Conservation (phyloP, 2,797 vertebrate species). For the Myripristis jacobus region DNA sequence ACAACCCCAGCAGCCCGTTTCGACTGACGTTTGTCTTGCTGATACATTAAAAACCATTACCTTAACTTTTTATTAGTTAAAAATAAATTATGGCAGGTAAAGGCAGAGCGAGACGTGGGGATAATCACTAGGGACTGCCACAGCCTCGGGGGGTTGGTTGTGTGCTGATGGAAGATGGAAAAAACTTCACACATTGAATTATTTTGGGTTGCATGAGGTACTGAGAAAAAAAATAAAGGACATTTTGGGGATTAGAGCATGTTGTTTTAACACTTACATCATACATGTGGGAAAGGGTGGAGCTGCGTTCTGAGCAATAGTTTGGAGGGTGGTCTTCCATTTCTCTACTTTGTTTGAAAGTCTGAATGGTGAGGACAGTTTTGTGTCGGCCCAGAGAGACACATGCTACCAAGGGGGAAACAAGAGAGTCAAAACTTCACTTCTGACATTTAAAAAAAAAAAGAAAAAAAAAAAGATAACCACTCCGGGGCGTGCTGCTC, state of each 20-base stretch:
- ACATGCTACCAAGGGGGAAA: neutral
- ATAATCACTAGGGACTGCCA: slow-evolving; percentile 69
- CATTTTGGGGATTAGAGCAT: neutral
- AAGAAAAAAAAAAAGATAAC: too few species aligned
- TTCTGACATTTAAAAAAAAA: neutral
- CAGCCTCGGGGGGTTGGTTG: slow-evolving; percentile 60
- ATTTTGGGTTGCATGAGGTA: slow-evolving; percentile 55
- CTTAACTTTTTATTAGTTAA: slow-evolving; percentile 68
- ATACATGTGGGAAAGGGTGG: slow-evolving; percentile 23
- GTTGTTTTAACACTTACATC: slow-evolving; percentile 40
- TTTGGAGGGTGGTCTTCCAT: slow-evolving; percentile 41
- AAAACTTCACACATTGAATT: slow-evolving; percentile 50
- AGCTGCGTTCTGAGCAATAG: slow-evolving; percentile 16
- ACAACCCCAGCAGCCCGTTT: slow-evolving; percentile 52
- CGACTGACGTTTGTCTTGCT: slow-evolving; percentile 61
- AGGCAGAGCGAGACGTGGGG: slow-evolving; percentile 61
- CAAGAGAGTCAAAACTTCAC: slow-evolving; percentile 4
- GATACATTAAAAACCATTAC: slow-evolving; percentile 57
- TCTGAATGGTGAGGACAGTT: neutral
- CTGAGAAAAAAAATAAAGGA: neutral
- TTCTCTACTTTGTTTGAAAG: slow-evolving; percentile 6
- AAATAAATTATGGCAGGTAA: slow-evolving; percentile 75
- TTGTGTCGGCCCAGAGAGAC: slow-evolving; percentile 4
- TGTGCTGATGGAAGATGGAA: slow-evolving; percentile 56
- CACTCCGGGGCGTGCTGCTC: slow-evolving; percentile 3